Conservation (phyloP, 2,113 vertebrate genomes). For the Paracyprichromis sp. region DNA sequence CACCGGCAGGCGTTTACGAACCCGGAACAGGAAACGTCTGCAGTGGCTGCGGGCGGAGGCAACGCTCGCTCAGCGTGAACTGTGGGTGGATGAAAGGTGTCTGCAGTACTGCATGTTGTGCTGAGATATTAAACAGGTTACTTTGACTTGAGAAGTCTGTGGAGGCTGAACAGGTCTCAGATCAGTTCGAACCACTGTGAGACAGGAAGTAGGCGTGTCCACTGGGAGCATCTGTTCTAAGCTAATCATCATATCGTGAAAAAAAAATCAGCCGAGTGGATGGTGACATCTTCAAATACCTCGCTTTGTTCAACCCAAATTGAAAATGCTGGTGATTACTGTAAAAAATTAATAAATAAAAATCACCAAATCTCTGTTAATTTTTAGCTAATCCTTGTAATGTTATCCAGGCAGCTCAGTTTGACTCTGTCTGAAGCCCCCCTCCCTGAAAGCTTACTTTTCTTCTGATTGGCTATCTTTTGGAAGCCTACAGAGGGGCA, state of each 20-base stretch:
- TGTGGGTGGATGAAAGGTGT: neutral
- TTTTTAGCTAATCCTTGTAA: neutral
- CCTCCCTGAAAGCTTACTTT: neutral
- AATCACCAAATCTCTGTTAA: neutral
- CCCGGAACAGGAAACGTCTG: neutral
- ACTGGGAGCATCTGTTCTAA: neutral
- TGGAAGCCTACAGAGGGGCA: neutral
- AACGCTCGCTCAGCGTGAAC: neutral
- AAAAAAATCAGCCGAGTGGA: neutral
- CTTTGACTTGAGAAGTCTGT: neutral
- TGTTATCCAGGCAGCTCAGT: neutral
- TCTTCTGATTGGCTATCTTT: neutral
- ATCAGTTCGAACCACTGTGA: conserved; percentile 49
- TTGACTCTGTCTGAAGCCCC: neutral
- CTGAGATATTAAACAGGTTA: neutral
- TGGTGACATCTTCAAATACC: neutral
- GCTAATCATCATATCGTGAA: neutral
- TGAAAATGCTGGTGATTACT: neutral
- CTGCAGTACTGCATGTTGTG: neutral
- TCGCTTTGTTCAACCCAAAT: neutral
- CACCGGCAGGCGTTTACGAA: neutral
- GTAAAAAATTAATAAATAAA: neutral
- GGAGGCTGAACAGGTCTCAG: neutral
- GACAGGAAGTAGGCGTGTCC: conserved; percentile 6
- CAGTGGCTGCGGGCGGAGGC: neutral